These are phyloP conservation scores for Pheosia tremula DNA, from an alignment of 2,888 invertebrate genomes.

Conservation along the genomic window DNA sequence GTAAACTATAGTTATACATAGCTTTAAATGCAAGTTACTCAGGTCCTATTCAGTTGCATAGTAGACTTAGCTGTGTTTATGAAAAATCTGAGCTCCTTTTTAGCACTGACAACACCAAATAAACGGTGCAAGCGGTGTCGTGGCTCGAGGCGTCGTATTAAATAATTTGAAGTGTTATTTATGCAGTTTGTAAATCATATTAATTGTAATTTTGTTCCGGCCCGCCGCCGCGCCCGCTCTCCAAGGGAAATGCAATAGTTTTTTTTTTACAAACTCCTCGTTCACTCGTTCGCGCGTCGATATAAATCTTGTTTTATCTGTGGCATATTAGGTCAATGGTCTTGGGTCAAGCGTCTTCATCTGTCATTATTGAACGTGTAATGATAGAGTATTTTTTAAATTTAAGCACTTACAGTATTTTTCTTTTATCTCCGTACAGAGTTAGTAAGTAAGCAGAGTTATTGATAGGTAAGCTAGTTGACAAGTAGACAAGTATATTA, in stretches of 20 bases:
- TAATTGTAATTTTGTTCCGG: constrained; percentile 73
- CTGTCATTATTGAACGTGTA: constrained; percentile 24
- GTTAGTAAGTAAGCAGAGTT: no score
- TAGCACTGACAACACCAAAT: constrained; percentile 31
- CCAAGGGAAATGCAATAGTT: constrained; percentile 44
- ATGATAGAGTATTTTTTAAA: neutral
- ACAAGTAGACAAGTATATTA: no score
- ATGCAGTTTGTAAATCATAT: constrained; percentile 69
- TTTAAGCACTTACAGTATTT: no score
- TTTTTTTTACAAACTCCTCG: constrained; percentile 25
- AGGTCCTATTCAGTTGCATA: no score
- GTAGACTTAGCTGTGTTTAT: no score
- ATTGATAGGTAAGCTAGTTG: no score
- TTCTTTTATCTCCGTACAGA: no score
- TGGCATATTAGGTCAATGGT: constrained; percentile 35
- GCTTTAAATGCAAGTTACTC: no score
- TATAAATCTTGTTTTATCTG: constrained; percentile 46
- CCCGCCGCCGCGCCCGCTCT: constrained; percentile 48
- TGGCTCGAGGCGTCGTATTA: constrained; percentile 53
- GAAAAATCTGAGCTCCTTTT: no score
- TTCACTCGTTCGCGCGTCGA: constrained; percentile 37
- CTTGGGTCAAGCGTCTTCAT: constrained; percentile 31
- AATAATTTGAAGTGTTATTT: constrained; percentile 67
- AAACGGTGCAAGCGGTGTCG: constrained; percentile 38
- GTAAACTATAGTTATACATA: no score